phyloP scores from a whole-genome alignment of 37 sponge, comb jelly and placozoan genomes.

The Diacarnus erythraeanus region DNA sequence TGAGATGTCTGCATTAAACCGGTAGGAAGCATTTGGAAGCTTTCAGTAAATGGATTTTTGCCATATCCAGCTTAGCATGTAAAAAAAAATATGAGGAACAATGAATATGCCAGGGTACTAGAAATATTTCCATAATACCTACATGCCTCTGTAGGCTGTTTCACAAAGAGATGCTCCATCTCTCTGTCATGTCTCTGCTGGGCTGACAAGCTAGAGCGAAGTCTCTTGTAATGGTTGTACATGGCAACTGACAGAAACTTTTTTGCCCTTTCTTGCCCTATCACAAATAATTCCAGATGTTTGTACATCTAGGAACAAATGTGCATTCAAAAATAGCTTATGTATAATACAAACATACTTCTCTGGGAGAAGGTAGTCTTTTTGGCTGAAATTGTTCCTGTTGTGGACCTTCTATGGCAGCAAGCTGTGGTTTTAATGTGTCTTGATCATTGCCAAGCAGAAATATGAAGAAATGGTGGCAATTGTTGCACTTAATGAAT shows the following conservation, averaged over 20 bases:
- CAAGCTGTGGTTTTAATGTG: not conserved
- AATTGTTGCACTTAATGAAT: slow-evolving; percentile 72
- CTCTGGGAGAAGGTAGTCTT: slow-evolving; percentile 53
- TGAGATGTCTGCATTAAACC: too few species aligned
- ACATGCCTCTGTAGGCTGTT: too few species aligned
- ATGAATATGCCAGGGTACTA: too few species aligned
- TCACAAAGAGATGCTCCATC: too few species aligned
- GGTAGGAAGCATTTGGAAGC: too few species aligned
- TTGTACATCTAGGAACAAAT: slow-evolving; percentile 76
- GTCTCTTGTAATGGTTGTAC: slow-evolving; percentile 99
- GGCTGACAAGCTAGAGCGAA: slow-evolving; percentile 46
- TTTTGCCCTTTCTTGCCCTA: slow-evolving; percentile 95
- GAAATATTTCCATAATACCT: too few species aligned
- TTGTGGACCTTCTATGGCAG: not conserved
- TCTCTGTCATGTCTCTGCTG: too few species aligned
- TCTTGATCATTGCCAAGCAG: slow-evolving; percentile 7
- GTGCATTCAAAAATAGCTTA: not conserved
- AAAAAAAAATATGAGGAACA: too few species aligned
- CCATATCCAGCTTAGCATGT: too few species aligned
- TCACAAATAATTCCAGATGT: slow-evolving; percentile 83
- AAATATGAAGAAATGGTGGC: slow-evolving; percentile 63
- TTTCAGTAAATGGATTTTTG: too few species aligned
- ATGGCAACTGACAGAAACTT: slow-evolving; percentile 96
- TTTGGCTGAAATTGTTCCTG: not conserved
- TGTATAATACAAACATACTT: slow-evolving; percentile 26